A percentile compares a stretch with the other conserved stretches of the same genome.
phyloP scores from a whole-genome alignment of 2,888 invertebrate species.

The Calliopum simillimum region DNA sequence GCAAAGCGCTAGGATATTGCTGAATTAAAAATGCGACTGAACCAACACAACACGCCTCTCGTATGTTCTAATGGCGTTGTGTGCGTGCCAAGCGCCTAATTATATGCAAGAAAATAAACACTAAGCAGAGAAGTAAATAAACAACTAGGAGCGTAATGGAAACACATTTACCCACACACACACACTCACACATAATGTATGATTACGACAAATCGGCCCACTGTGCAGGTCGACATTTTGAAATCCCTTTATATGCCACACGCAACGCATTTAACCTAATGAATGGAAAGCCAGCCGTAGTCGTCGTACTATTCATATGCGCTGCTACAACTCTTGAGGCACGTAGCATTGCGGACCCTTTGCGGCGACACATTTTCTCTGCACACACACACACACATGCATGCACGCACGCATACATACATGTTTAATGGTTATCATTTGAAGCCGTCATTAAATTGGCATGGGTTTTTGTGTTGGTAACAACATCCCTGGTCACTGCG shows the following conservation, averaged over 20 bases:
- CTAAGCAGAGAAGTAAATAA: not conserved
- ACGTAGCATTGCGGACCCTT: not conserved
- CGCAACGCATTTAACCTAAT: constrained; percentile 26
- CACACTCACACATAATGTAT: not conserved
- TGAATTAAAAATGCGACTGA: too few relatives aligned
- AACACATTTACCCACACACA: not conserved
- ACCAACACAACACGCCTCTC: not conserved
- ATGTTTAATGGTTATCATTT: not conserved
- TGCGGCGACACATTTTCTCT: constrained; percentile 26
- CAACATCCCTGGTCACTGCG: too few relatives aligned
- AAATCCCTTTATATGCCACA: constrained; percentile 14
- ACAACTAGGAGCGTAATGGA: not conserved
- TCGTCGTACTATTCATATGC: not conserved
- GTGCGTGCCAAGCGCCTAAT: constrained; percentile 20
- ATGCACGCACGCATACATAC: not conserved
- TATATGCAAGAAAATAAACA: constrained; percentile 27
- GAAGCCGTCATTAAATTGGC: too few relatives aligned
- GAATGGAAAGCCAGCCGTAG: constrained; percentile 1
- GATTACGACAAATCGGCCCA: not conserved
- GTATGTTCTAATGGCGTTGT: constrained; percentile 6
- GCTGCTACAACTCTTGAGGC: too few relatives aligned
- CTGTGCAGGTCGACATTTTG: not conserved
- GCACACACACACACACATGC: not conserved
- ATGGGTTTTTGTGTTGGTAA: too few relatives aligned
- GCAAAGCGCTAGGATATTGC: not conserved